phyloP scores from a whole-genome alignment of 2,888 invertebrate species.

The Mycalesis mineus region DNA sequence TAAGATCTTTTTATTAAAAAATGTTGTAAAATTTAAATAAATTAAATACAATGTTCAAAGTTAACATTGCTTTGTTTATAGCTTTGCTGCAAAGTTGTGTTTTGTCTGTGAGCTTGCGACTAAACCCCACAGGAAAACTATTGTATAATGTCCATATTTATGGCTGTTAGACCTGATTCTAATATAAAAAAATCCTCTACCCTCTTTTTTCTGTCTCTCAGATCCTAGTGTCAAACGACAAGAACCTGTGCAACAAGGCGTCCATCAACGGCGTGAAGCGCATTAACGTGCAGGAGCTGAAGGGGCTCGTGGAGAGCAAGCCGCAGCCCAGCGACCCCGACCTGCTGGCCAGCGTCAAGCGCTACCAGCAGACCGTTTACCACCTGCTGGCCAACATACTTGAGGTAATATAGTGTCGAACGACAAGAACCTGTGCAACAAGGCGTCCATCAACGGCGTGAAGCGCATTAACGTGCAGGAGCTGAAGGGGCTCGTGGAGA shows the following conservation, averaged over 20 bases:
- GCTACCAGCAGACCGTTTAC: conserved; percentile 45
- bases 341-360: conserved; percentile 37
- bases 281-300: conserved; percentile 43
- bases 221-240: conserved; percentile 79
- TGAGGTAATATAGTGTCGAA: conserved; percentile 36
- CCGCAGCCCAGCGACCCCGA: conserved; percentile 43
- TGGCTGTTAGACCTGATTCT: too few relatives aligned
- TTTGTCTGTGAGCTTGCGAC: too few relatives aligned
- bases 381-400: conserved; percentile 47
- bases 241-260: conserved; percentile 78
- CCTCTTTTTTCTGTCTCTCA: conserved; percentile 46
- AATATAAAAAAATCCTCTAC: too few relatives aligned
- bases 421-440: conserved; percentile 58
- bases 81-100: too few relatives aligned
- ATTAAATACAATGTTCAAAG: too few relatives aligned
- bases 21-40: too few relatives aligned
- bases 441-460: conserved; percentile 72
- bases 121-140: too few relatives aligned
- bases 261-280: conserved; percentile 64
- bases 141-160: too few relatives aligned
- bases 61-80: too few relatives aligned
- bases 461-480: conserved; percentile 44
- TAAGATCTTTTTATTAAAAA: conserved; percentile 49
- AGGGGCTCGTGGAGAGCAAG: conserved; percentile 38
- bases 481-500: conserved; percentile 40